These are phyloP conservation scores for Neria commutata DNA, from an alignment of 2,888 invertebrate genomes.

Conservation along the genomic window DNA sequence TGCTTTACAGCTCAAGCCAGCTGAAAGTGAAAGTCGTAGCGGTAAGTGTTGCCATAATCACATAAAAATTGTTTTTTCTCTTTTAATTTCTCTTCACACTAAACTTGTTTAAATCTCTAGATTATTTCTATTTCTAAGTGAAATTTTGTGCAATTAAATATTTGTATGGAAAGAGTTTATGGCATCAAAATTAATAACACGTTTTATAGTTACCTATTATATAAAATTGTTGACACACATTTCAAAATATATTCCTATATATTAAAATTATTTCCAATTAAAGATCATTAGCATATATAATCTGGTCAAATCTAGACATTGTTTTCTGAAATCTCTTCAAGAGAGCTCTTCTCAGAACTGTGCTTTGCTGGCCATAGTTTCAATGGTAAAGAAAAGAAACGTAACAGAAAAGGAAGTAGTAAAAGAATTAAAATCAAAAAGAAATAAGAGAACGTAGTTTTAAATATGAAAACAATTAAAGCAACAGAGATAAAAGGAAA, in stretches of 20 bases:
- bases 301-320: too few species aligned
- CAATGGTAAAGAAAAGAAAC: too few species aligned
- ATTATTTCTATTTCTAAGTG: neutral
- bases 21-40: constrained; percentile 98
- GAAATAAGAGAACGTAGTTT: too few species aligned
- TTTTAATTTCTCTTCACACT: neutral
- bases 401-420: too few species aligned
- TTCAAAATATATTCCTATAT: constrained; percentile 30
- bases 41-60: constrained; percentile 68
- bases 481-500: too few species aligned
- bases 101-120: neutral
- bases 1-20: constrained; percentile 99
- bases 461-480: too few species aligned
- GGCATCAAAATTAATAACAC: too few species aligned
- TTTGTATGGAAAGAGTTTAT: too few species aligned
- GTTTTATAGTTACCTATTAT: neutral
- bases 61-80: neutral
- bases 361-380: too few species aligned
- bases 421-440: too few species aligned
- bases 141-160: neutral
- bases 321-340: too few species aligned
- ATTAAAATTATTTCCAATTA: neutral
- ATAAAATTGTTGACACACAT: constrained; percentile 21
- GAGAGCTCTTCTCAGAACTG: too few species aligned
- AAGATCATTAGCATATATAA: neutral